These are phyloP conservation scores for Campylomormyrus numenius DNA, from an alignment of 2,113 vertebrate species.

Conservation along the genomic window DNA sequence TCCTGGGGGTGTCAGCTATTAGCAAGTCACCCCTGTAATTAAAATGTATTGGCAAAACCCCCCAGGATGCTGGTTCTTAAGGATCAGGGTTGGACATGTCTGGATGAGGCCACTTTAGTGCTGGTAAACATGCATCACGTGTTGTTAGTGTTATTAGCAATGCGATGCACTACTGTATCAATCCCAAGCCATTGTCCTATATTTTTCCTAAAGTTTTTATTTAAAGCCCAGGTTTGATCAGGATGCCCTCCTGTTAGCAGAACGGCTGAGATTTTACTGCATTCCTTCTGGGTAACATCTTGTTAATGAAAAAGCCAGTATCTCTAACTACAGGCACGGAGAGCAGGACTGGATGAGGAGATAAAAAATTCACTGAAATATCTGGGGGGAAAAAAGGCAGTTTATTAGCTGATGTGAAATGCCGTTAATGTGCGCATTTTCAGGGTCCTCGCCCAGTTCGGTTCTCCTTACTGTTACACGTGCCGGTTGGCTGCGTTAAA, in stretches of 20 bases:
- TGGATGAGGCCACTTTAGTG: background rate
- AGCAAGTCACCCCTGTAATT: background rate
- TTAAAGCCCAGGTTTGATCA: background rate
- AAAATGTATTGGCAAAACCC: background rate
- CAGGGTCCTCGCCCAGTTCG: background rate
- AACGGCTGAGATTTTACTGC: background rate
- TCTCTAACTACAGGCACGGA: background rate
- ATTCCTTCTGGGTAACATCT: background rate
- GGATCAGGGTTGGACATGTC: background rate
- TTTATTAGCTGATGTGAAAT: background rate
- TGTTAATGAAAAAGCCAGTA: background rate
- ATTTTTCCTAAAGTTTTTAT: background rate
- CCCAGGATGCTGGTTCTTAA: background rate
- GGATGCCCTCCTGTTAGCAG: background rate
- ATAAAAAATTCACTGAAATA: background rate
- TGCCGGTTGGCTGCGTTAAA: background rate
- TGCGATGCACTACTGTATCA: background rate
- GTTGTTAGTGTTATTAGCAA: background rate
- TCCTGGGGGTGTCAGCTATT: background rate
- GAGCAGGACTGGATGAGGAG: background rate
- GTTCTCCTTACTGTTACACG: background rate
- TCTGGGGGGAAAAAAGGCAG: background rate
- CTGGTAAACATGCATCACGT: background rate
- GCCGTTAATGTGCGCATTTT: background rate
- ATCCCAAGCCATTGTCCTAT: background rate